Conservation (phyloP, 2,888 invertebrate species). For the Eulithis testata region DNA sequence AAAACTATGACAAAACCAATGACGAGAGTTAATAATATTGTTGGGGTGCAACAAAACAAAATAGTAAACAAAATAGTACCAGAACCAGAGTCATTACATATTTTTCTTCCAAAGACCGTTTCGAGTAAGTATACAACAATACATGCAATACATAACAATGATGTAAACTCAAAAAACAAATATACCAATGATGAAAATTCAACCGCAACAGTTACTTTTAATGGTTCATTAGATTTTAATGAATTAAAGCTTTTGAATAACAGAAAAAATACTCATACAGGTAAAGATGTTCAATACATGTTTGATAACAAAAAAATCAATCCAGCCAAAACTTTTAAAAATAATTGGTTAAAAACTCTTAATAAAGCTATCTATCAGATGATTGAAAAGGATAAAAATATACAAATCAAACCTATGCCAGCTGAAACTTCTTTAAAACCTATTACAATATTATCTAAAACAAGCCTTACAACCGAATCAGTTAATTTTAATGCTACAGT, state of each 20-base stretch:
- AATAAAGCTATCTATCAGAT: conserved; percentile 22
- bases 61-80: background rate
- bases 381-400: conserved; percentile 28
- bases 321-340: background rate
- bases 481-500: background rate
- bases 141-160: no score
- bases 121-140: background rate
- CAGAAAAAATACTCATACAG: conserved; percentile 32
- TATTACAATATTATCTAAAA: background rate
- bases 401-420: conserved; percentile 31
- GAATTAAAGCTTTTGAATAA: conserved; percentile 44
- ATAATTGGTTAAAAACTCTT: conserved; percentile 3
- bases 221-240: conserved; percentile 36
- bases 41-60: no score
- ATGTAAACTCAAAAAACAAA: conserved; percentile 32
- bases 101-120: conserved; percentile 17
- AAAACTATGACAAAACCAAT: conserved; percentile 10
- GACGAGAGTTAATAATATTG: conserved; percentile 10
- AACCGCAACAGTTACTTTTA: conserved; percentile 22
- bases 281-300: background rate
- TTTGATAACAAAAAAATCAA: background rate
- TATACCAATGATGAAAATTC: conserved; percentile 44
- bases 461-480: background rate
- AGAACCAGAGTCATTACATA: conserved; percentile 16
- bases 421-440: background rate